phyloP scores from a whole-genome alignment of 2,113 vertebrate species.

The Tympanuchus pallidicinctus region DNA sequence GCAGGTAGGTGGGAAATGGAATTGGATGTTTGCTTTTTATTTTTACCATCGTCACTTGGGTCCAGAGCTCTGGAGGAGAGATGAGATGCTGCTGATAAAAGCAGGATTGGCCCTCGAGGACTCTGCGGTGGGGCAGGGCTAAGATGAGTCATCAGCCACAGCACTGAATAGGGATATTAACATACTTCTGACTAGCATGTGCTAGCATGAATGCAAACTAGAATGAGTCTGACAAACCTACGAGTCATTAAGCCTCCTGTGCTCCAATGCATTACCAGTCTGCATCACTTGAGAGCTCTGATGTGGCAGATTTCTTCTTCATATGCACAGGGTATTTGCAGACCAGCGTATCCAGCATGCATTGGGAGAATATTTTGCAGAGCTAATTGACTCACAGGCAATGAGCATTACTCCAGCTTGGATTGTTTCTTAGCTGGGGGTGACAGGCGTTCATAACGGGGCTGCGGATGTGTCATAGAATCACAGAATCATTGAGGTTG shows the following conservation, averaged over 20 bases:
- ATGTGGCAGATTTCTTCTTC: background rate
- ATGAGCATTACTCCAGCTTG: background rate
- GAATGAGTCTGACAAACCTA: conserved; percentile 1
- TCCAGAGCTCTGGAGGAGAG: background rate
- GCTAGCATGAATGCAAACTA: conserved; percentile 7
- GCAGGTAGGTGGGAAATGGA: background rate
- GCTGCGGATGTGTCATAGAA: too few species aligned
- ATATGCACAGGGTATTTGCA: background rate
- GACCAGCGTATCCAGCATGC: background rate
- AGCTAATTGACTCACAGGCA: background rate
- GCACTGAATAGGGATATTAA: conserved; percentile 25
- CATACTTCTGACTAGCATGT: conserved; percentile 17
- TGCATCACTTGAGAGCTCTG: background rate
- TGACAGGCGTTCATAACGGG: fast-evolving
- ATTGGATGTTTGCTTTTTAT: background rate
- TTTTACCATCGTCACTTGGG: background rate
- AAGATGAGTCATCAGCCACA: conserved; percentile 50
- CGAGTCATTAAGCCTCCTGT: background rate
- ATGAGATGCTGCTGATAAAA: background rate
- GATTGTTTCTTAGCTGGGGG: background rate
- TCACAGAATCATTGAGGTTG: too few species aligned
- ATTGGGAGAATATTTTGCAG: background rate
- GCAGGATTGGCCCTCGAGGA: conserved; percentile 22
- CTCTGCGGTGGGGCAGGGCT: conserved; percentile 20
- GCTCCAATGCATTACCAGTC: background rate